Evolutionary conservation across 2,113 vertebrate species (phyloP).

Genomic region (Toxotes chatareus): DNA sequence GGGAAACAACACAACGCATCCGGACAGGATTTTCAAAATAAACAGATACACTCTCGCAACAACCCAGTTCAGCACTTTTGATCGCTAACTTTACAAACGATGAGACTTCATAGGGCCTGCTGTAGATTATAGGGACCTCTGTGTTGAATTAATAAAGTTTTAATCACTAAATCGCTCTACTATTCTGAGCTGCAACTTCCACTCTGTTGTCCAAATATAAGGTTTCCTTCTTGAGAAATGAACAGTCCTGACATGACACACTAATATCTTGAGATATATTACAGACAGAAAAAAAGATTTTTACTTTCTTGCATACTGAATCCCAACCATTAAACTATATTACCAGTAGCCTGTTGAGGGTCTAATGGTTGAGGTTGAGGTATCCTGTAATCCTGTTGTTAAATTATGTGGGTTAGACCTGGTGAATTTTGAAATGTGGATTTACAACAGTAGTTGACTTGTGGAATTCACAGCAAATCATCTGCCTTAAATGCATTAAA

Average conservation of each 20-base stretch:
- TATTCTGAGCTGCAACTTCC: no score
- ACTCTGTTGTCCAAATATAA: no score
- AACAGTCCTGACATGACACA: neutral
- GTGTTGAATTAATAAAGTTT: neutral
- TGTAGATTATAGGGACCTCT: neutral
- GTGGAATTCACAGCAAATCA: neutral
- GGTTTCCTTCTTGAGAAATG: neutral
- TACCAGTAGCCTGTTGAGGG: neutral
- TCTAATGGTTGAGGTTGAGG: neutral
- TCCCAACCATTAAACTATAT: neutral
- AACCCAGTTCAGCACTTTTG: accelerated
- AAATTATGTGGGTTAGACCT: neutral
- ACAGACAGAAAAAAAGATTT: neutral
- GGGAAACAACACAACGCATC: neutral
- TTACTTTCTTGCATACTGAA: neutral
- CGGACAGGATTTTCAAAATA: slow-evolving; percentile 49
- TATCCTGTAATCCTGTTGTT: neutral
- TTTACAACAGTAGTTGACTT: neutral
- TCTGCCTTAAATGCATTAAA: neutral
- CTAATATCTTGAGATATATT: no score
- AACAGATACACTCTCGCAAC: neutral
- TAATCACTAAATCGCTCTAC: neutral
- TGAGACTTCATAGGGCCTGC: no score
- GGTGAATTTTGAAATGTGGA: neutral
- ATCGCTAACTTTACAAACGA: slow-evolving; percentile 6